Evolutionary conservation across 1,140 invertebrate genomes (phyloP), one percentile per base, ranked within the genome.

Genomic region (Pogonognathellus flavescens): DNA sequence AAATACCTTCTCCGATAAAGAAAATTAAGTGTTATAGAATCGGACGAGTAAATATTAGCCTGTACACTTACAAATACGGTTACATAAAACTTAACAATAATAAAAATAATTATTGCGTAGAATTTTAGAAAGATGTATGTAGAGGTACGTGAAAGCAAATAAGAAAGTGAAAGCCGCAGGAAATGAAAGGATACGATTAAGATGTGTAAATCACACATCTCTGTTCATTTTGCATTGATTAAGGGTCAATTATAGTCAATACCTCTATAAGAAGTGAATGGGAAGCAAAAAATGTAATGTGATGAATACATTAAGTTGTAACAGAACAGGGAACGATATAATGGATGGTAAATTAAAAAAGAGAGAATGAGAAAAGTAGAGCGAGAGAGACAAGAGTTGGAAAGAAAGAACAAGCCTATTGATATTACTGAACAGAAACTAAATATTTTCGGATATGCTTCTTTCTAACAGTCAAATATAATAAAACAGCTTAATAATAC

Each of bases 381-480:
- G 10, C 18, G n/a, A 14, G 66, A 70, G 62, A 31, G 62, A 25
- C 3, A 41, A 14, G 31, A 76, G 70, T 18, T 18, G 13, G 70
- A 76, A 76, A 76, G 70, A 31, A 76, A 76, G 49, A n/a, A 50
- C 31, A 41, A 76, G 70, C 62, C 25, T 66, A 60, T 66, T 25
- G 62, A 41, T 41, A 41, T 41, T 41, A 41, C 62, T 66, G 62
- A 25, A 50, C 31, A 76, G 70, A 49, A 50, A 8, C 25, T n/a
- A 76, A 76, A 25, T 76, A 76, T 76, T 76, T 76, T 76, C 70
- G 70, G 70, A 76, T 14, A 76, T 76, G 70, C 70, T 76, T 76
- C 25, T 76, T 76, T 76, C 70, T 76, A 76, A 76, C n/a, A 57
- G 53, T 57, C 11, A n/a, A 13, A 57, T 57, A n/a, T 4, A 57